Base-by-base conservation (phyloP, 2,113 vertebrate species). In the Taxidea taxus region DNA sequence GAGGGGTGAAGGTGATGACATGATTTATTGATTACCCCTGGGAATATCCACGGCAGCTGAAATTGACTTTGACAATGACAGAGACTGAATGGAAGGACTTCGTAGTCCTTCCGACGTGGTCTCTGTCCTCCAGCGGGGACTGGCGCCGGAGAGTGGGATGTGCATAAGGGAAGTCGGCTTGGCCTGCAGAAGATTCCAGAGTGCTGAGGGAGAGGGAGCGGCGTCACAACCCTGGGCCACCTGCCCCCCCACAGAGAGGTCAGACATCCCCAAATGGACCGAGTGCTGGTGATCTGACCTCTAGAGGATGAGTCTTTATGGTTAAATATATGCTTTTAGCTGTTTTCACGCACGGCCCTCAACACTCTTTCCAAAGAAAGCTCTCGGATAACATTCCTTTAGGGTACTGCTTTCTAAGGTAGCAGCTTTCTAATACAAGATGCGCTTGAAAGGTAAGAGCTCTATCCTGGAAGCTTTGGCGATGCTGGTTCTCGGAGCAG, bases 11-110 rank as follows among this genome's bases (percentile, higher is more conserved):
- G 98, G 98, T 98, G 98, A 97, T 97, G 98, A 97, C 98, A 98
- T 98, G 98, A 98, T 99, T 99, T 98, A 99, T 98, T 98, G 98
- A 99, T 99, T 98, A 98, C 98, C 97, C 98, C 74, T 75, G 98
- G 98, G 98, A 98, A 98, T 98, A 98, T 97, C 94, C 87, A 81
- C 68, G 21, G 98, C 97, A 90, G 97, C 94, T 97, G 97, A 97
- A 95, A 98, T 56, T 97, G 98, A 98, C 98, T 99, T 98, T 98
- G 98, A 99, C 98, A 98, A 98, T 98, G 98, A 98, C 98, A 98
- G 97, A 98, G 97, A 96, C 97, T 87, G 98, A 97, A 97, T 98
- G 95, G 95, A 98, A 98, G 98, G 98, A 97, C 98, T 98, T 98
- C 60, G 94, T 12, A 87, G 97, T 95, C 96, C 97, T 97, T 98